A percentile compares a stretch with the other conserved stretches of the same genome.
Conservation (phyloP, 2,888 invertebrate genomes). For the Drosophila koepferae region DNA sequence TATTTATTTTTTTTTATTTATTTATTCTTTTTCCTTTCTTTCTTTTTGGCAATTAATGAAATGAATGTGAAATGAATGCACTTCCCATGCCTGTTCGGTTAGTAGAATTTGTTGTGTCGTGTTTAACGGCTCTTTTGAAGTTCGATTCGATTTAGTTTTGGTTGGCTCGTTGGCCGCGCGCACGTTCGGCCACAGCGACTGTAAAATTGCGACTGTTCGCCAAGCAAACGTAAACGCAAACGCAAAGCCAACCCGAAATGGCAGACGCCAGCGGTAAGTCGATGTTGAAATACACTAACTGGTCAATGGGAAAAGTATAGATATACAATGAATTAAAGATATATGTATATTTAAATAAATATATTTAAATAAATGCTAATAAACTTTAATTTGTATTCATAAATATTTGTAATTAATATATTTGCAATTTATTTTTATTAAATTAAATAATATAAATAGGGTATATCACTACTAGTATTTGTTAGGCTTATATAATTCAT, state of each 20-base stretch:
- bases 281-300: constrained; percentile 38
- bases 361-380: too few relatives aligned
- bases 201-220: constrained; percentile 74
- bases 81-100: constrained; percentile 44
- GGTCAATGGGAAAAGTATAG: neutral
- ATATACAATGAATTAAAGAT: too few relatives aligned
- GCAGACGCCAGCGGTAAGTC: constrained; percentile 3
- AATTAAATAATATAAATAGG: too few relatives aligned
- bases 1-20: neutral
- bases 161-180: constrained; percentile 59
- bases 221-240: constrained; percentile 48
- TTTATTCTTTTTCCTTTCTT: neutral
- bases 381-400: too few relatives aligned
- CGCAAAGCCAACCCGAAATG: constrained; percentile 50
- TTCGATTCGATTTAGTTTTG: constrained; percentile 27
- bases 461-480: too few relatives aligned
- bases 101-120: constrained; percentile 46
- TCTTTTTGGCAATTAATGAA: constrained; percentile 25
- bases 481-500: too few relatives aligned
- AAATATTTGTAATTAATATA: too few relatives aligned
- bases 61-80: constrained; percentile 59
- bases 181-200: constrained; percentile 69
- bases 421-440: too few relatives aligned
- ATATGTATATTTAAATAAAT: too few relatives aligned
- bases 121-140: constrained; percentile 55